A percentile compares a stretch with the other conserved stretches of the same genome.
Conservation (phyloP, 2,113 vertebrate genomes). For the Cryptoleucopteryx plumbea region DNA sequence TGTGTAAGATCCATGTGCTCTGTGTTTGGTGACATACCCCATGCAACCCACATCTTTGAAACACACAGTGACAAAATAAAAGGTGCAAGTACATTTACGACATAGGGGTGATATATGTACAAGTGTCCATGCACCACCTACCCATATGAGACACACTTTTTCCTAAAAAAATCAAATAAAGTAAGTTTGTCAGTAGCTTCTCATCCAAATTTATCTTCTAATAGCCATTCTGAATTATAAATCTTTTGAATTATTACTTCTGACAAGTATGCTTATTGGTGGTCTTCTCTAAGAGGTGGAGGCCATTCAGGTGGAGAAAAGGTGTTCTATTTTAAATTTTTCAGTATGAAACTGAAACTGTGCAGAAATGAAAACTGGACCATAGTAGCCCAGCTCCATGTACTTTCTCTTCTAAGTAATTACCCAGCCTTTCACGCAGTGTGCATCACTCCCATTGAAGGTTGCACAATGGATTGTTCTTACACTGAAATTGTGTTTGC, state of each 20-base stretch:
- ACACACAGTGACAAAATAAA: neutral
- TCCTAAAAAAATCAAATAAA: constrained; percentile 49
- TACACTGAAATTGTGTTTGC: neutral
- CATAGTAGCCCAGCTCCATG: neutral
- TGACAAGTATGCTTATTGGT: neutral
- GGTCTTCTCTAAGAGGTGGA: neutral
- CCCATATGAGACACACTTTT: constrained; percentile 59
- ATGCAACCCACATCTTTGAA: neutral
- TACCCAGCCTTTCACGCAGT: neutral
- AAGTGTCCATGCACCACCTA: constrained; percentile 31
- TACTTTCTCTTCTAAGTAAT: neutral
- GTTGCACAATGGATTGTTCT: neutral
- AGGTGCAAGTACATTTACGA: neutral
- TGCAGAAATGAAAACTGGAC: neutral
- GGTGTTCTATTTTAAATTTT: neutral
- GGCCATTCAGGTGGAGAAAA: neutral
- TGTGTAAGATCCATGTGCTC: neutral
- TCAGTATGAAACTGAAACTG: neutral
- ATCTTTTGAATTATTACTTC: neutral
- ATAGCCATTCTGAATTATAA: neutral
- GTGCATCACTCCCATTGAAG: neutral
- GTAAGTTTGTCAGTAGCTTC: neutral
- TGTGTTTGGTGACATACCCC: neutral
- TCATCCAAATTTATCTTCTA: neutral
- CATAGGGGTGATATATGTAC: neutral